Evolutionary conservation across 2,113 vertebrate genomes (phyloP), one percentile per base, ranked within the genome.

Genomic region (Struthidea cinerea): DNA sequence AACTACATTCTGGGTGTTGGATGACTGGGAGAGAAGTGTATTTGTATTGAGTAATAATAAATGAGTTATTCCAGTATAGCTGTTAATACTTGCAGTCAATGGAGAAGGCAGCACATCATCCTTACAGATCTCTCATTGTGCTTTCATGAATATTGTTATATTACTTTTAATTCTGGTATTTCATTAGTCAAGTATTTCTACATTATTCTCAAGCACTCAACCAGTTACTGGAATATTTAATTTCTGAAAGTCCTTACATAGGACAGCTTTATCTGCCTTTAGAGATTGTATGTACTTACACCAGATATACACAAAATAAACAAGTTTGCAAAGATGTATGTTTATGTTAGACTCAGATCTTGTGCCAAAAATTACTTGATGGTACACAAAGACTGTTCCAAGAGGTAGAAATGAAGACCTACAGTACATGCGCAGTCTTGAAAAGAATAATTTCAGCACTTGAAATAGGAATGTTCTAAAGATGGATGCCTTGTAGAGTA

Each of bases 1-100:
- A 96, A 92, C 73, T 95, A 94, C 15, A 53, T 96, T 64, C 68
- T 97, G 68, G 87, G 95, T 57, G 78, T 92, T 85, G 90, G 59
- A 69, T 78, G 76, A 94, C 37, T 47, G 33, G 30, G 41, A 92
- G 76, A 79, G 64, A 90, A 93, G 84, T 63, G 32, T 64, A 32
- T 78, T 85, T 89, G 80, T 93, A 64, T 69, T 73, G 87, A 49
- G 44, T 73, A 92, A 84, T 57, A 46, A 67, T 69, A 61, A 69
- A 77, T 44, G 23, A 64, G 53, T 79, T 71, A 64, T 46, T 73
- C 32, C 35, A 50, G 11, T 46, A 21, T 16, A 86, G 60, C 56
- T 80, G 57, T 78, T 78, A 68, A 60, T 41, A 47, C 28, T 69
- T 78, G 35, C 26, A 75, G 61, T 75, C 39, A 70, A 26, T 57